phyloP scores from a whole-genome alignment of 1,140 invertebrate genomes.

The Drosophila kepulauana region DNA sequence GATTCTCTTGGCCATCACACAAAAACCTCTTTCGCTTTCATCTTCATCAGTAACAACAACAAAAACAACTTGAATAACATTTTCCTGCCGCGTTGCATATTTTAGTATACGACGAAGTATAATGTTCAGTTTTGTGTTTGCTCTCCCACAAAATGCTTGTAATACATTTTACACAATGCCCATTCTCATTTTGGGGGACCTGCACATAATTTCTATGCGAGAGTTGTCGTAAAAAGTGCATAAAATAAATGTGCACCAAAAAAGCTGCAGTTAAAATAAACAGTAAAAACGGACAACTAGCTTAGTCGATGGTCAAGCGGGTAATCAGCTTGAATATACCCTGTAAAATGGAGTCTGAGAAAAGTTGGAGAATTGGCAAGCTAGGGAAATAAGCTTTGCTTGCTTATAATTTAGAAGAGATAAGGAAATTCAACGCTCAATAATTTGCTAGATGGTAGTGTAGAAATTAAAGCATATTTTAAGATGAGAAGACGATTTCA shows the following conservation, averaged over 20 bases:
- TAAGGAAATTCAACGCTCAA: too few species aligned
- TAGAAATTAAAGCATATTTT: too few species aligned
- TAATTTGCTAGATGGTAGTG: neutral
- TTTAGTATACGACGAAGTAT: conserved; percentile 48
- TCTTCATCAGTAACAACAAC: conserved; percentile 46
- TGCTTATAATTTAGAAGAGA: too few species aligned
- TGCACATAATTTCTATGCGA: conserved; percentile 70
- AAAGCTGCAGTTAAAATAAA: conserved; percentile 67
- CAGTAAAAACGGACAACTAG: conserved; percentile 10
- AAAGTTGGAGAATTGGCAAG: too few species aligned
- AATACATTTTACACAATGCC: conserved; percentile 53
- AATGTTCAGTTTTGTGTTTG: conserved; percentile 41
- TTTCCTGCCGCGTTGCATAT: conserved; percentile 67
- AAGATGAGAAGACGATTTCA: too few species aligned
- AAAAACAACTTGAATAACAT: conserved; percentile 1
- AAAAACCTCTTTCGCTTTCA: conserved; percentile 15
- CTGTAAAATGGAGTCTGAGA: neutral
- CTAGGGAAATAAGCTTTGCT: too few species aligned
- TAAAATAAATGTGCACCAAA: conserved; percentile 75
- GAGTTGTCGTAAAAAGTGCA: conserved; percentile 67
- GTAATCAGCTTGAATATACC: conserved; percentile 5
- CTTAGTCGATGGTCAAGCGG: neutral
- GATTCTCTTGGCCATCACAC: conserved; percentile 6
- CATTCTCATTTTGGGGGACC: conserved; percentile 49
- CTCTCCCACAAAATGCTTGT: conserved; percentile 30